Base-by-base conservation (phyloP, 1,140 invertebrate species). In the Globodera rostochiensis region DNA sequence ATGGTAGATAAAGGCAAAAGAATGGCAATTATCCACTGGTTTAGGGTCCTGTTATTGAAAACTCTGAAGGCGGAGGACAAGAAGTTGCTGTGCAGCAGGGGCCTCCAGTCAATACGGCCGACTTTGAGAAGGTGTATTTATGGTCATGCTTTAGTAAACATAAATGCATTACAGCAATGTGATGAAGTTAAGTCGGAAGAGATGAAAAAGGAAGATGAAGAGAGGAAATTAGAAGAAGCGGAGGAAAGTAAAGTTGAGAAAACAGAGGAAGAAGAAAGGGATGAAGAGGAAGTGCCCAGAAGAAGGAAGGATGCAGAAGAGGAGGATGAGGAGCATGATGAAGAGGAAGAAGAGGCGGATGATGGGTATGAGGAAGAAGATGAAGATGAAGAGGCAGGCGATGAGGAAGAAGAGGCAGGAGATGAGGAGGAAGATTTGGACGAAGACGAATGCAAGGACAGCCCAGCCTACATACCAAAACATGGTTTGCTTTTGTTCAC, bases 41-140 rank as follows among this genome's bases (percentile, higher is more conserved):
- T 19, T 64, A 84, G 82, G 85, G 86, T 1, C 86, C 85, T 75
- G 67, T 79, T 36, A 76, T 87, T 25, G 85, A 86, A 4, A 84
- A 87, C 47, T 79, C 74, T 71, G 86, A 86, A n/a, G 85, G 85
- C 82, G 83, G 36, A 6, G 21, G 53, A 13, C 69, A 81, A 25
- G 46, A 84, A 46, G 46, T 70, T 11, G 82, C 79, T 69, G 53
- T 80, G 19, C 46, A 71, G n/a, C 82, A 47, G 3, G 74, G 53
- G 11, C 7, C 50, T n/a, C 19, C 53, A 7, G 74, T 21, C 81
- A 46, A 79, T 53, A 15, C 71, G 25, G 36, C 8, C 25, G 36
- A 6, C 69, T 71, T 45, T 53, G 76, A 19, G 21, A 66, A 83
- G 25, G 15, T 9, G 6, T 71, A 85, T 6, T 83, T 82, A 19